Base-by-base conservation (phyloP, 1,140 invertebrate species). In the Caenorhabditis elegans region DNA sequence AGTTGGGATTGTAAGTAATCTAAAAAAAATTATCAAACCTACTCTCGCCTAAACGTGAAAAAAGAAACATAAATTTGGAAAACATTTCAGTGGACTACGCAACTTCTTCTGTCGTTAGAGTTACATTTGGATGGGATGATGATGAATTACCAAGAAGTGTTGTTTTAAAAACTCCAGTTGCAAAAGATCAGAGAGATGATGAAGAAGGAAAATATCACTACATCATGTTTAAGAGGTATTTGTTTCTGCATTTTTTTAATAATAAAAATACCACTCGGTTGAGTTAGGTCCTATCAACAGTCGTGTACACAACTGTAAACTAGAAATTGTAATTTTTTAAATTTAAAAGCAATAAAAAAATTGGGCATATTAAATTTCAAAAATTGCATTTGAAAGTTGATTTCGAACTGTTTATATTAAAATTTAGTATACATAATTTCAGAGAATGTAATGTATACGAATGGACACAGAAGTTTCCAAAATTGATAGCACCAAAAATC, bases 91-190 rank as follows among this genome's bases (percentile, higher is more conserved):
- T 70, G 82, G 87, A 88, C 82, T 79, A 88, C 31, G 87, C 89
- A 80, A 83, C 83, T 46, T 88, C 87, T 19, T 76, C 79, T 26
- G 87, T 89, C 19, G 43, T 88, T 19, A 76, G 83, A 55, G 83
- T 88, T 5, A 88, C 87, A n/a, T 89, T 88, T 65, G 88, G 86
- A 13, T 88, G 87, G 87, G 87, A 89, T 26, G 82, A 88, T 55
- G 78, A 85, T 15, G 80, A 80, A 13, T 60, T 88, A 24, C 87
- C 87, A 13, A 84, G 83, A 49, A 88, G 83, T 77, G 84, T 88
- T 11, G 83, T 88, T n/a, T 48, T 88, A 22, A 88, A 88, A 55
- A 85, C 88, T 49, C 88, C 82, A 22, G 84, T 85, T 6, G 51
- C 79, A 28, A 85, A 39, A n/a, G 80, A 53, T 48, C 82, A 53